Evolutionary conservation across 2,888 invertebrate species (phyloP).

Genomic region (Meloe dianella): DNA sequence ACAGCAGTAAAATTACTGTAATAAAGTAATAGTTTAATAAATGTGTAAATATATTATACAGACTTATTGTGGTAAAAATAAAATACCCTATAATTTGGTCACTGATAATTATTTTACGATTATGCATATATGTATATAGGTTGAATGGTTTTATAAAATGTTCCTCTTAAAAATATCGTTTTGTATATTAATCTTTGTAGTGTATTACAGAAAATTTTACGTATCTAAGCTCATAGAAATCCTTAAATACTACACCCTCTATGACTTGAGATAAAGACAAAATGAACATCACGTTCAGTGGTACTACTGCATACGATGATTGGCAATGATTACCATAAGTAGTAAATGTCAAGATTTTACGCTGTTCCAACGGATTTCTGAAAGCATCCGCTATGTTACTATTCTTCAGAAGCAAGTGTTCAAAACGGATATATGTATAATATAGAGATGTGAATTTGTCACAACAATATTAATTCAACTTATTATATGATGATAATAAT

Average conservation of each 20-base stretch:
- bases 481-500: constrained; percentile 31
- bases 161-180: background rate
- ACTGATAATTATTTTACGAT: background rate
- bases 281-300: too few relatives aligned
- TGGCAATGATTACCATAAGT: too few relatives aligned
- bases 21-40: constrained; percentile 34
- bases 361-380: too few relatives aligned
- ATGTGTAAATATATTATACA: constrained; percentile 24
- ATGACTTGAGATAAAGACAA: too few relatives aligned
- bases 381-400: too few relatives aligned
- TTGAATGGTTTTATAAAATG: background rate
- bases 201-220: too few relatives aligned
- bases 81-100: constrained; percentile 24
- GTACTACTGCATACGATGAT: too few relatives aligned
- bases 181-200: too few relatives aligned
- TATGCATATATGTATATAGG: background rate
- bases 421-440: background rate
- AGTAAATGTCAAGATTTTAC: too few relatives aligned
- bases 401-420: background rate
- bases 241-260: too few relatives aligned
- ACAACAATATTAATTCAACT: constrained; percentile 22
- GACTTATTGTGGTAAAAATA: constrained; percentile 9
- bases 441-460: background rate
- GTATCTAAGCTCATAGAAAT: too few relatives aligned
- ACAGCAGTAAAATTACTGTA: constrained; percentile 30